Base-by-base conservation (phyloP, 2,113 vertebrate species). In the Hemiprocne comata region DNA sequence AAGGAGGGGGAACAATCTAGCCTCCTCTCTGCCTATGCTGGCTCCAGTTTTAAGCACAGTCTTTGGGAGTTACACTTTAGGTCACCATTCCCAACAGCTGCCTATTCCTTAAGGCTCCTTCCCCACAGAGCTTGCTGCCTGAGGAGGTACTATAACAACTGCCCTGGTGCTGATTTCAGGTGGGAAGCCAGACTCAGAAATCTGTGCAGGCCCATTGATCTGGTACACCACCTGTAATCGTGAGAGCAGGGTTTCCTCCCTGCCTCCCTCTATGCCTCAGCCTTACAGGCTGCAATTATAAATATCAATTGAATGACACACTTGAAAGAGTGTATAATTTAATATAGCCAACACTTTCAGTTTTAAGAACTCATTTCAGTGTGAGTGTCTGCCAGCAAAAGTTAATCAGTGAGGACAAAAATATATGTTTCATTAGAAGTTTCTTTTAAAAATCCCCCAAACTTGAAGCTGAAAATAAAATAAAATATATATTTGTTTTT, bases 91-190 rank as follows among this genome's bases (percentile, higher is more conserved):
- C 34, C n/a, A 82, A 40, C 5, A 34, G 7, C 24, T 70, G 14
- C 16, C 48, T 46, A 9, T 71, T 74, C 57, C 36, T 81, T 74
- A 40, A 31, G 25, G 23, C 23, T 85, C 9, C 36, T 83, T 75
- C 65, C 10, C 33, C 4, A 4, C 25, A 79, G 65, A 77, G 17
- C 25, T 87, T 79, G 25, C n/a, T 73, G n/a, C 10, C 36, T 74
- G n/a, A 44, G 11, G 33, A 79, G 72, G 14, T 17, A 46, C 40
- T 0, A 0, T 0, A 6, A 57, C 34, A 53, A 23, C 23, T 1
- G 7, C 33, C 6, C 20, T 12, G 42, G 60, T 5, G 7, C 24
- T 36, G 48, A 48, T 85, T 78, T 91, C 53, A 28, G 53, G 61
- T 46, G 33, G 48, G 57, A 94, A 91, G 38, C 42, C 62, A 69